phyloP scores from a whole-genome alignment of 2,797 vertebrate species.

The Lacerta bilineata region DNA sequence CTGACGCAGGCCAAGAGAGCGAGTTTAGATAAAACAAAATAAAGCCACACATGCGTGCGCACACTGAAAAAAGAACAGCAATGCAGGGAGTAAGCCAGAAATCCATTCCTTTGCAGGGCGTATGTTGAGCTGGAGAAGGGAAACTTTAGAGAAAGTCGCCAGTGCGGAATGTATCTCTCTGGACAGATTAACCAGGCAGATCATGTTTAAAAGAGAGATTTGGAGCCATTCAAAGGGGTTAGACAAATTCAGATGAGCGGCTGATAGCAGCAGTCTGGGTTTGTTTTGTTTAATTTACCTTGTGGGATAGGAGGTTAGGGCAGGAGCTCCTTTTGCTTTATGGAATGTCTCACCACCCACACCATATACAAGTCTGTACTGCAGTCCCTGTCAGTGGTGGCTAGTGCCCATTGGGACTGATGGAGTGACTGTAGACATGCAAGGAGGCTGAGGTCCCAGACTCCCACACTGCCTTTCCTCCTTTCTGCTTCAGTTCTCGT shows the following conservation, averaged over 20 bases:
- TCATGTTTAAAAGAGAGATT: slow-evolving; percentile 44
- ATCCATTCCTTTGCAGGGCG: slow-evolving; percentile 52
- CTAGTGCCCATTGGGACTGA: too few species aligned
- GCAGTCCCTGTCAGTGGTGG: too few species aligned
- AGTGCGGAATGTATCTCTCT: slow-evolving; percentile 49
- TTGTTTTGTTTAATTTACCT: neutral
- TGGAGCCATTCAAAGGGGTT: neutral
- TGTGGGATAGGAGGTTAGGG: neutral
- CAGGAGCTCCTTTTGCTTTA: too few species aligned
- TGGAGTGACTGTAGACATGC: too few species aligned
- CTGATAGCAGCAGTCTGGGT: neutral
- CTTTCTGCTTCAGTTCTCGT: neutral
- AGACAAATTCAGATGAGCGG: slow-evolving; percentile 30
- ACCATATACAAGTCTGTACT: too few species aligned
- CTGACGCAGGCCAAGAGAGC: slow-evolving; percentile 50
- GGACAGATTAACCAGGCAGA: slow-evolving; percentile 57
- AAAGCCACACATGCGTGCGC: slow-evolving; percentile 5
- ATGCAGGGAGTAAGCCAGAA: slow-evolving; percentile 56
- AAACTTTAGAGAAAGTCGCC: slow-evolving; percentile 14
- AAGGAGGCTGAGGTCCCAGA: neutral
- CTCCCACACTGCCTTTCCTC: neutral
- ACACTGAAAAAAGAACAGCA: neutral
- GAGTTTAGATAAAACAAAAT: slow-evolving; percentile 49
- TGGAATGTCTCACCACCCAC: too few species aligned
- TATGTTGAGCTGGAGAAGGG: slow-evolving; percentile 6